Evolutionary conservation across 2,888 invertebrate genomes (phyloP), one percentile per base, ranked within the genome.

Genomic region (Diarsia rubi): DNA sequence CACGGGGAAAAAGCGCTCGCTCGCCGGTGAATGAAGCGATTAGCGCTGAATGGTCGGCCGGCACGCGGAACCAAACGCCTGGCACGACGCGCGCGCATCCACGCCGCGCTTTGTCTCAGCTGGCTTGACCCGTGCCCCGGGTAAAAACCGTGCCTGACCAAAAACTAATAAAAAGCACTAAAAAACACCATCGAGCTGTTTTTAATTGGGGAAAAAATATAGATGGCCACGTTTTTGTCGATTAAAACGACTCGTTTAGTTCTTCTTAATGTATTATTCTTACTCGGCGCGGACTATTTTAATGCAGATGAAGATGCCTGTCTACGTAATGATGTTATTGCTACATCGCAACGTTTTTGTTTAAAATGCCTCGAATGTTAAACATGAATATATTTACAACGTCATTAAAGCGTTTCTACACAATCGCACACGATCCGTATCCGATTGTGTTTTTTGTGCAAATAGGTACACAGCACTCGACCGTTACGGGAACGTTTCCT

Each of bases 1-100:
- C 90, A 90, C 91, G 87, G 89, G 91, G 94, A 95, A 96, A 95
- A 95, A 95, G 95, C 94, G 92, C 91, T 92, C 91, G 91, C 87
- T 91, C 88, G 90, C 83, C 92, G 92, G 91, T 95, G 95, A 96
- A 96, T 96, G 95, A 96, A 96, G 96, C 96, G 96, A 96, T 96
- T 96, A 95, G 93, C 93, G 95, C 94, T 95, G 93, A 95, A 95
- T 95, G 92, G 93, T 90, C 81, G 86, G 86, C 89, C 92, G 96
- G 96, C 95, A 96, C 93, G 93, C 94, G 93, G 94, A 96, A 96
- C 96, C 93, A 95, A 95, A 90, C 89, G 91, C 87, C 84, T 81
- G 86, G 90, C 94, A 94, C 94, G 94, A 94, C 92, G 92, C 91
- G 91, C 91, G 92, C 90, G 88, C 90, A 90, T 84, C 92, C 91